Conservation (phyloP, 2,113 vertebrate genomes). For the Hyla sarda region DNA sequence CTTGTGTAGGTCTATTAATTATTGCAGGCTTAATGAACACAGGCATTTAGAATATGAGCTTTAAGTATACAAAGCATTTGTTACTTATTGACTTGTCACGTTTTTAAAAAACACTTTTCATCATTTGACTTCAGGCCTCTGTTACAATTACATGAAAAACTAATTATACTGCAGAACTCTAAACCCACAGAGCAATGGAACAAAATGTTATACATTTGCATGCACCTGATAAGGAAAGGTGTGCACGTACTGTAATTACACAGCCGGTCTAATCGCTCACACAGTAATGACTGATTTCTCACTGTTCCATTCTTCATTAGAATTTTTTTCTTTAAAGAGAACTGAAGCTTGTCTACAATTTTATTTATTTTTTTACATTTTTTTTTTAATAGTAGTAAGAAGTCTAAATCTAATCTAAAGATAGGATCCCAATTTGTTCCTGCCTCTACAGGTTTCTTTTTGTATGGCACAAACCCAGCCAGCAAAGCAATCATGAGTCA, state of each 20-base stretch:
- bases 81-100: slow-evolving; percentile 19
- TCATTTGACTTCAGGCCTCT: slow-evolving; percentile 33
- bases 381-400: not conserved
- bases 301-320: not conserved
- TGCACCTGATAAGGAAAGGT: slow-evolving; percentile 2
- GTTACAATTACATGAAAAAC: slow-evolving; percentile 22
- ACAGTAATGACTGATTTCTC: slow-evolving; percentile 11
- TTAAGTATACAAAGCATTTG: slow-evolving; percentile 36
- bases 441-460: not conserved
- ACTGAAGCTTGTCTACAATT: no score
- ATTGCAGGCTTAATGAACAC: slow-evolving; percentile 15
- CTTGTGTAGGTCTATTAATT: not conserved
- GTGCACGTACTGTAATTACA: slow-evolving; percentile 32
- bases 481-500: not conserved
- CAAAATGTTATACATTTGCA: slow-evolving; percentile 19
- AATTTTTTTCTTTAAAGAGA: not conserved
- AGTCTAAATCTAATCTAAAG: not conserved
- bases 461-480: not conserved
- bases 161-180: slow-evolving; percentile 6
- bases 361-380: no score
- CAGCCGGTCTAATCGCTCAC: not conserved
- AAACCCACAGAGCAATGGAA: not conserved
- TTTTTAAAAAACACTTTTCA: slow-evolving; percentile 24
- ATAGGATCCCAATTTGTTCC: not conserved
- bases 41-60: not conserved